Conservation (phyloP, 2,113 vertebrate genomes). For the Erythrocercus mccallii region DNA sequence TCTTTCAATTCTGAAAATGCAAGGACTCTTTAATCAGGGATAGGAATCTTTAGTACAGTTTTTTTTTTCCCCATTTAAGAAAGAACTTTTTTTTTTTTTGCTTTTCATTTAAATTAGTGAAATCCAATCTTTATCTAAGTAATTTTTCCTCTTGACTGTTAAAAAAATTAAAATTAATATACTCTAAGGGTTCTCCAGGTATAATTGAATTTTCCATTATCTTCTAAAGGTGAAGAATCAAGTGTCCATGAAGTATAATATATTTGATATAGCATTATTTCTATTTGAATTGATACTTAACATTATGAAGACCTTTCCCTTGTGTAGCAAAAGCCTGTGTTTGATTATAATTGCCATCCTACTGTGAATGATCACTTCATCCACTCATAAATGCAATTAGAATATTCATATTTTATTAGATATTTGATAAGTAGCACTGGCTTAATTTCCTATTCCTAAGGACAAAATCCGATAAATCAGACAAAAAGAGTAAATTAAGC, state of each 20-base stretch:
- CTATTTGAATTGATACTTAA: constrained; percentile 3
- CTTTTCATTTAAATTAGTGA: background rate
- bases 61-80: background rate
- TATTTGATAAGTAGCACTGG: background rate
- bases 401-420: constrained; percentile 11
- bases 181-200: background rate
- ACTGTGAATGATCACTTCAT: constrained; percentile 17
- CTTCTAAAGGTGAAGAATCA: constrained; percentile 18
- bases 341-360: constrained; percentile 27
- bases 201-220: background rate
- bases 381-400: background rate
- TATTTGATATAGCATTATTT: constrained; percentile 5
- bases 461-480: background rate
- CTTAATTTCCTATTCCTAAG: background rate
- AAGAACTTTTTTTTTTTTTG: fast-evolving
- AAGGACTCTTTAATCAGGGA: background rate
- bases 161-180: background rate
- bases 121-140: background rate
- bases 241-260: background rate
- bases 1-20: background rate
- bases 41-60: background rate
- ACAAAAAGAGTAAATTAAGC: background rate
- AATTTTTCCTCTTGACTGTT: background rate
- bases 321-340: background rate
- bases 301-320: background rate